A percentile compares a stretch with the other conserved stretches of the same genome.
phyloP scores from a whole-genome alignment of 2,113 vertebrate species.

The Neotoma lepida region DNA sequence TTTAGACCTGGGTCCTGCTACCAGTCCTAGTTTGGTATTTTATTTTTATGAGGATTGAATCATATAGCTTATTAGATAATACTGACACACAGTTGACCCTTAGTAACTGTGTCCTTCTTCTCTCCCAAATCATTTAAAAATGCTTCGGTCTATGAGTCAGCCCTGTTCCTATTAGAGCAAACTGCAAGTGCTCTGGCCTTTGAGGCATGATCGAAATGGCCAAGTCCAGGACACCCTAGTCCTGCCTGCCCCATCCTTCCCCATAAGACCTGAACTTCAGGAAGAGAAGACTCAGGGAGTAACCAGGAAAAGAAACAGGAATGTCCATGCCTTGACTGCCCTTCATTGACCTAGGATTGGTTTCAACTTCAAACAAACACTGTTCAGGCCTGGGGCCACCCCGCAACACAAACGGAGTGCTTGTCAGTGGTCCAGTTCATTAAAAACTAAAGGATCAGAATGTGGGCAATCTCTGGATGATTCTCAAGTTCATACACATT shows the following conservation, averaged over 20 bases:
- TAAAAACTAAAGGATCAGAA: background rate
- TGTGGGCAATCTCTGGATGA: background rate
- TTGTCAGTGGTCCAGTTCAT: background rate
- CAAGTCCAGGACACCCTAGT: background rate
- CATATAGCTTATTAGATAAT: background rate
- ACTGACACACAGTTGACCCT: background rate
- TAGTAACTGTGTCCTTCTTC: background rate
- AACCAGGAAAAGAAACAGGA: background rate
- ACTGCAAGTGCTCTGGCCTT: background rate
- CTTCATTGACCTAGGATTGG: background rate
- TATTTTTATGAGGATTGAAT: background rate
- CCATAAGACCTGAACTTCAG: background rate
- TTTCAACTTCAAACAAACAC: background rate
- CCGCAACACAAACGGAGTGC: background rate
- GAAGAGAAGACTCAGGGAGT: background rate
- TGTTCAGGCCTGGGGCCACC: background rate
- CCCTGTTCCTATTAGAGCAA: background rate
- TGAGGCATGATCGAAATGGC: background rate
- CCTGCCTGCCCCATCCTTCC: background rate
- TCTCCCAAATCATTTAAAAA: background rate
- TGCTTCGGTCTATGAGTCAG: background rate
- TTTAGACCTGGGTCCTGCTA: background rate
- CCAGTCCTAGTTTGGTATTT: background rate
- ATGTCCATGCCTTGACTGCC: background rate
- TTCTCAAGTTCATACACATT: background rate